These are phyloP conservation scores for Turdus rufiventris DNA, from an alignment of 2,113 vertebrate genomes.

Conservation along the genomic window DNA sequence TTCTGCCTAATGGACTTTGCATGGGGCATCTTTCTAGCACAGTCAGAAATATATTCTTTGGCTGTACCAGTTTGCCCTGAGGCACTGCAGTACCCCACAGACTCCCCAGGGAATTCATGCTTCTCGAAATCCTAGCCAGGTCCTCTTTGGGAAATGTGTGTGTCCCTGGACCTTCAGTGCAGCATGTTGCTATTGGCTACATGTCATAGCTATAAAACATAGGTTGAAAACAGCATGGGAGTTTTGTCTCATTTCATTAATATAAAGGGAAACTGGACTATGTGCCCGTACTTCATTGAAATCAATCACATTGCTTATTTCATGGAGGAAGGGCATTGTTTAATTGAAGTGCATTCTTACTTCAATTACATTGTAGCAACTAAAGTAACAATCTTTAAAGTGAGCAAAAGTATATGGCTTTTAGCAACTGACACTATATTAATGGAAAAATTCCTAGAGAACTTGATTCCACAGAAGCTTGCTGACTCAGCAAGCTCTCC, in stretches of 20 bases:
- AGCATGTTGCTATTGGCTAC: background rate
- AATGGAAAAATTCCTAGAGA: background rate
- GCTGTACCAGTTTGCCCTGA: slow-evolving; percentile 8
- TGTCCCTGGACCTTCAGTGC: background rate
- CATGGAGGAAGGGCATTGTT: background rate
- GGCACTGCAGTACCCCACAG: background rate
- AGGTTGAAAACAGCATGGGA: background rate
- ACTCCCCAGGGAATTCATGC: background rate
- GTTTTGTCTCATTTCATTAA: background rate
- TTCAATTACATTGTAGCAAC: background rate
- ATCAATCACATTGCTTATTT: background rate
- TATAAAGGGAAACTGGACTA: background rate
- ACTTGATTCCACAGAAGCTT: background rate
- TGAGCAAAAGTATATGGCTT: background rate
- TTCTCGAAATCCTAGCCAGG: background rate
- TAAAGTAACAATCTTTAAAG: background rate
- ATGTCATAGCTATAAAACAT: background rate
- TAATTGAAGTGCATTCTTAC: background rate
- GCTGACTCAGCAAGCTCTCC: background rate
- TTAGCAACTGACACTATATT: background rate
- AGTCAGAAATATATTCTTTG: slow-evolving; percentile 51
- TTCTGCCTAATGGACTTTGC: slow-evolving; percentile 46
- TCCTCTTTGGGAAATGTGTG: background rate
- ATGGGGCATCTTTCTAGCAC: slow-evolving; percentile 29
- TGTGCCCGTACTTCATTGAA: background rate